Evolutionary conservation across 1,140 invertebrate species (phyloP), one percentile per base, ranked within the genome.

Genomic region (Sesamia nonagrioides): DNA sequence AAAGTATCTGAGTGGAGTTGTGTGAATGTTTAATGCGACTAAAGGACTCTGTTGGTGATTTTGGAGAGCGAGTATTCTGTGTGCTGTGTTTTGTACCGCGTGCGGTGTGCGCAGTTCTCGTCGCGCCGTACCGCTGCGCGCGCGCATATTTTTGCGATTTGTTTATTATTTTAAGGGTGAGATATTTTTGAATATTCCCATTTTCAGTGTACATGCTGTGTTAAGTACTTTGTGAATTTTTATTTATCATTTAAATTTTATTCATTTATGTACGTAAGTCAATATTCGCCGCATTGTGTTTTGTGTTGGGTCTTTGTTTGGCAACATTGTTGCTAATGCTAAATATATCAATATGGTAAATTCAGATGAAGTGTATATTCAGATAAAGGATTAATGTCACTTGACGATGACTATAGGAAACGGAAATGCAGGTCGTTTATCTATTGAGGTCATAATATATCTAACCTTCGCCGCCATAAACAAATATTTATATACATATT

Each of bases 141-240:
- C 75, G 74, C 81, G 81, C 73, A 33, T 60, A 2, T 40, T 63
- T 54, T 52, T 68, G 68, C 69, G 66, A 33, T 74, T 60, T 78
- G 66, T 72, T 74, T 75, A n/a, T n/a, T n/a, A 33, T 21, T 17
- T 61, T 72, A 71, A 71, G 77, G 66, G 76, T 77, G 76, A 77
- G 68, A 18, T 50, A 8, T 69, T 68, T 69, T 69, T 69, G 35
- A 40, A 35, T 61, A 13, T 33, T 8, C 2, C 27, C 9, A 21
- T 66, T 21, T 48, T 27, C 9, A 15, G 37, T 54, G 18, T 11
- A 2, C 9, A 0, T 63, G n/a, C 45, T 9, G 4, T 8, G 9
- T 45, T 17, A 35, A 60, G 13, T 35, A 35, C 13, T n/a, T 6
- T 15, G 13, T 0, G 13, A 27, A 60, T 13, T 60, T 61, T 40